A percentile compares a stretch with the other conserved stretches of the same genome.
phyloP scores from a whole-genome alignment of 1,140 invertebrate species.

The Chelonus insularis region DNA sequence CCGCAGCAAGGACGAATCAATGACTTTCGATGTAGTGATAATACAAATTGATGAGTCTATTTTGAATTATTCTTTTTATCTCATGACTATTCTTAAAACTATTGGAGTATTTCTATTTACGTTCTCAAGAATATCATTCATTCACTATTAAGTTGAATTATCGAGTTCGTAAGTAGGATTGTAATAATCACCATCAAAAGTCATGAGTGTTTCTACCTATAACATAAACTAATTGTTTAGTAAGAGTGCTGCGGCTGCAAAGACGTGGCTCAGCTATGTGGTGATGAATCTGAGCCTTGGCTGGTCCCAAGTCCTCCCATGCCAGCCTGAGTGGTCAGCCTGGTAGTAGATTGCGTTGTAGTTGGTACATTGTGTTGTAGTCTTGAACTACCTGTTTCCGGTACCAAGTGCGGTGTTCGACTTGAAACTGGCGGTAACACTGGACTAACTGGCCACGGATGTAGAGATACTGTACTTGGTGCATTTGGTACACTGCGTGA shows the following conservation, averaged over 20 bases:
- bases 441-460: constrained; percentile 75
- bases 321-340: constrained; percentile 49
- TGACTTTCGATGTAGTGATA: constrained; percentile 6
- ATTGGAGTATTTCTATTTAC: too few relatives aligned
- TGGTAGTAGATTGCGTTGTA: constrained; percentile 49
- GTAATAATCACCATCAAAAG: neutral
- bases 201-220: neutral
- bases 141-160: too few relatives aligned
- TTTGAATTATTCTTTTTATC: too few relatives aligned
- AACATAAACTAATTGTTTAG: constrained; percentile 35
- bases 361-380: constrained; percentile 28
- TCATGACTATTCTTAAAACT: too few relatives aligned
- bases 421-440: constrained; percentile 71
- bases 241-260: constrained; percentile 60
- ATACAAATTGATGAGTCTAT: neutral
- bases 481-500: constrained; percentile 62
- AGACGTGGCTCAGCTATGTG: constrained; percentile 58
- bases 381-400: constrained; percentile 65
- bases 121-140: too few relatives aligned
- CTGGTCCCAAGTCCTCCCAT: constrained; percentile 54
- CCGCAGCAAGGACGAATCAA: constrained; percentile 52
- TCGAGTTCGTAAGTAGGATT: too few relatives aligned
- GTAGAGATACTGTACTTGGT: constrained; percentile 57
- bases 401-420: constrained; percentile 72
- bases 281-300: constrained; percentile 54